A percentile compares a stretch with the other conserved stretches of the same genome.
Conservation (phyloP, 1,140 invertebrate genomes). For the Argopecten irradians region DNA sequence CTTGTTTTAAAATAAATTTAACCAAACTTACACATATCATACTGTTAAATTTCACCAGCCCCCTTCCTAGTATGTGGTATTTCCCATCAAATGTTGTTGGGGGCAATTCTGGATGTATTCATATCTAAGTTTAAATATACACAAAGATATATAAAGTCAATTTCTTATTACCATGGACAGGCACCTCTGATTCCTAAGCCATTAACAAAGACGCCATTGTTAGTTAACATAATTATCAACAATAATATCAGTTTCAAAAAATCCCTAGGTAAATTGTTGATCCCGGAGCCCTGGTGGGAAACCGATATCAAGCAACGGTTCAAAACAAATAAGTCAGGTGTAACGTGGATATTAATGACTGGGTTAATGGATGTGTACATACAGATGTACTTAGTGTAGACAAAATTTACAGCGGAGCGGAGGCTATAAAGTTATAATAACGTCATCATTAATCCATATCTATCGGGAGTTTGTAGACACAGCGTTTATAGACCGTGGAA, state of each 20-base stretch:
- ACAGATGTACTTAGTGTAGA: neutral
- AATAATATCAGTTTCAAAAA: constrained; percentile 16
- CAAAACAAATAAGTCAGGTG: neutral
- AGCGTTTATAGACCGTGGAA: neutral
- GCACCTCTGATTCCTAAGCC: neutral
- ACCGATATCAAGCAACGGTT: neutral
- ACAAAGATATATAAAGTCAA: neutral
- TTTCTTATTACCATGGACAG: neutral
- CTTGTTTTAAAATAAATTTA: too few species aligned
- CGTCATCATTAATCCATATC: neutral
- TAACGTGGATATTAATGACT: neutral
- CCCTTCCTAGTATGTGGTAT: neutral
- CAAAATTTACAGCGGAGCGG: neutral
- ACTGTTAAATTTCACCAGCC: too few species aligned
- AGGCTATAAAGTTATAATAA: neutral
- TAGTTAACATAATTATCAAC: constrained; percentile 12
- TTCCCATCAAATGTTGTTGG: neutral
- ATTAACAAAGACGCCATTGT: neutral
- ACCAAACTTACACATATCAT: too few species aligned
- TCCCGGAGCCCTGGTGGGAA: neutral
- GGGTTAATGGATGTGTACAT: neutral
- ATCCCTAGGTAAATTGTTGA: neutral
- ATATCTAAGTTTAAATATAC: neutral
- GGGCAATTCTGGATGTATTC: neutral
- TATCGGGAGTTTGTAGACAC: neutral